Evolutionary conservation across 1,140 invertebrate species (phyloP).

Genomic region (Drosophila jambulina): DNA sequence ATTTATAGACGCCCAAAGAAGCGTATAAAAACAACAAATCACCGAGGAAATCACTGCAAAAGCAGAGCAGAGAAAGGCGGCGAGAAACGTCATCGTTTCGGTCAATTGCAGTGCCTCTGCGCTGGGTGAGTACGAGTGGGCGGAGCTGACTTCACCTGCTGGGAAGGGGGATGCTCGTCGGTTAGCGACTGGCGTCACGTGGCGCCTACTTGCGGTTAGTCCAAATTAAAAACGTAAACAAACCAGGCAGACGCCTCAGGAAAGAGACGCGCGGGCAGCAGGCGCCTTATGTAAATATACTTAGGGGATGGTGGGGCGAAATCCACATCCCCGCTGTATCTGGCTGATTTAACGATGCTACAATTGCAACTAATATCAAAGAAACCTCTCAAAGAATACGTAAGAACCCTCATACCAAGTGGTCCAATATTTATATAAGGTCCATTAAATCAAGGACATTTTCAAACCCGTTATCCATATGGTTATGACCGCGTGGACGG

Average conservation of each 20-base stretch:
- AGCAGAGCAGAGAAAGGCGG: conserved; percentile 10
- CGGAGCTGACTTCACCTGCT: conserved; percentile 3
- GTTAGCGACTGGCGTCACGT: conserved; percentile 56
- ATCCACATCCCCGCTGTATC: neutral
- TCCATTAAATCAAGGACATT: neutral
- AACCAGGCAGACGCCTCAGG: conserved; percentile 27
- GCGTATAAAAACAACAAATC: conserved; percentile 62
- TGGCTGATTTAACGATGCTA: neutral
- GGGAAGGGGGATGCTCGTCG: conserved; percentile 1
- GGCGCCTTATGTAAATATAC: conserved; percentile 1
- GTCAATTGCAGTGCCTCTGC: conserved; percentile 26
- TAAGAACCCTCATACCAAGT: neutral
- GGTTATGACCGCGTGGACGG: neutral
- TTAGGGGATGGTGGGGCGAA: neutral
- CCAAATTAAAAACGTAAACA: conserved; percentile 76
- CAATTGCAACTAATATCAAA: neutral
- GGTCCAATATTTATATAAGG: neutral
- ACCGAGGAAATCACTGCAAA: conserved; percentile 54
- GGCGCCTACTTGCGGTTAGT: conserved; percentile 56
- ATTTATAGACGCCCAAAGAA: conserved; percentile 62
- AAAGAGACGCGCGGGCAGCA: neutral
- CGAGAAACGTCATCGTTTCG: conserved; percentile 37
- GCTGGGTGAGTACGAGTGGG: conserved; percentile 6
- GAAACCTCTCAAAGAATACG: neutral
- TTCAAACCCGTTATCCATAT: neutral